Percentiles rank a stretch among this genome's conserved stretches.
These are phyloP conservation scores for Loripinus fragilis DNA, from an alignment of 2,888 invertebrate species.

Conservation along the genomic window DNA sequence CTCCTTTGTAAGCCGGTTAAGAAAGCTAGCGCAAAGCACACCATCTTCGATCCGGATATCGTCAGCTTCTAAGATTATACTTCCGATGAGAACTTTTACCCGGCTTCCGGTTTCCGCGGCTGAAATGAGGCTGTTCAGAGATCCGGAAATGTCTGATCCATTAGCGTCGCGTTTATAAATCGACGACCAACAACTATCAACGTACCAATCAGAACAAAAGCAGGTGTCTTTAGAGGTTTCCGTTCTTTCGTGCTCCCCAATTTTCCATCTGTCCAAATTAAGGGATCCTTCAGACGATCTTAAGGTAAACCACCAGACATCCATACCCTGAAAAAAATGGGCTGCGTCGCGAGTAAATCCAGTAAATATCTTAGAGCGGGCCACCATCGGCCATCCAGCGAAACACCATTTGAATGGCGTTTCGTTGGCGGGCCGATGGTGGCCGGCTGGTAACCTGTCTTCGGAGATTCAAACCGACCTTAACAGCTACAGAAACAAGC, in stretches of 20 bases:
- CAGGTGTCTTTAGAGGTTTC: neutral
- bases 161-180: slow-evolving; percentile 27
- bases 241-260: slow-evolving; percentile 33
- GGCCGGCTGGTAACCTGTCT: too few species aligned
- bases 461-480: too few species aligned
- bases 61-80: slow-evolving; percentile 22
- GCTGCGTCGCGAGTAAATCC: too few species aligned
- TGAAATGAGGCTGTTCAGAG: neutral
- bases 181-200: slow-evolving; percentile 36
- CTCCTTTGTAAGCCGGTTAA: slow-evolving; percentile 23
- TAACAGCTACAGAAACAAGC: too few species aligned
- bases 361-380: too few species aligned
- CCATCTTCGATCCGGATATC: slow-evolving; percentile 19
- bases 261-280: slow-evolving; percentile 27
- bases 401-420: too few species aligned
- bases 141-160: slow-evolving; percentile 30
- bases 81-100: slow-evolving; percentile 21
- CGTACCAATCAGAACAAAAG: slow-evolving; percentile 21
- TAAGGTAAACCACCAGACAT: slow-evolving; percentile 40
- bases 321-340: slow-evolving; percentile 29
- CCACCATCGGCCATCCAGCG: too few species aligned
- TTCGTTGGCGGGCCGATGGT: too few species aligned
- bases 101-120: slow-evolving; percentile 26
- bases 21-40: slow-evolving; percentile 28
- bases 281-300: slow-evolving; percentile 2